Evolutionary conservation across 92 coral and sea anemone genomes (phyloP).

Genomic region (Isaurus tuberculatus): DNA sequence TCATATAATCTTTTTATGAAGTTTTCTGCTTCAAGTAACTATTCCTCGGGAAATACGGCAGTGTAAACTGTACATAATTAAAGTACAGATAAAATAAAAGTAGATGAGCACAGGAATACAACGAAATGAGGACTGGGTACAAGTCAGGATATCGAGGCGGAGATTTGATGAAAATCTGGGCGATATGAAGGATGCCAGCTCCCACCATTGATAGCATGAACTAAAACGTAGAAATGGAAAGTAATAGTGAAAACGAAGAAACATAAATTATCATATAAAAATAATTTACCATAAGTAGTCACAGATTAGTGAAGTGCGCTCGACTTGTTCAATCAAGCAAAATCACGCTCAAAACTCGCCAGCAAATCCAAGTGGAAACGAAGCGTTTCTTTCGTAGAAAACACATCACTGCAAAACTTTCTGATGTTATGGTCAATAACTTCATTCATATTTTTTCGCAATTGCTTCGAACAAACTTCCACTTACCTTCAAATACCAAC

Average conservation of each 20-base stretch:
- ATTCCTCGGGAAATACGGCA: conserved; percentile 62
- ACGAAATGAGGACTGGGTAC: conserved; percentile 90
- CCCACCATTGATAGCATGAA: conserved; percentile 77
- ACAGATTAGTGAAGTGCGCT: too few species aligned
- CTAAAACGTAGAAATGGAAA: conserved; percentile 54
- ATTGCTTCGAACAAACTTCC: too few species aligned
- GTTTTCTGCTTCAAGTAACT: conserved; percentile 47
- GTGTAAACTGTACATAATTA: conserved; percentile 77
- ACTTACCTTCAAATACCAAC: too few species aligned
- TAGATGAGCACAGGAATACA: conserved; percentile 87
- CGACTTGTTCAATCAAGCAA: too few species aligned
- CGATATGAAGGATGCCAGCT: conserved; percentile 68
- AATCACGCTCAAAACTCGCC: too few species aligned
- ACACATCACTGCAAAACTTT: too few species aligned
- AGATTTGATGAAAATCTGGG: conserved; percentile 69
- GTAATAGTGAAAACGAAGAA: neutral
- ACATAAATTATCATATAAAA: neutral
- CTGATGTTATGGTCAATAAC: too few species aligned
- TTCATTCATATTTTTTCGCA: too few species aligned
- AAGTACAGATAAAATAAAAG: conserved; percentile 76
- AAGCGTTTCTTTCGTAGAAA: too few species aligned
- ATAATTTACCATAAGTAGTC: too few species aligned
- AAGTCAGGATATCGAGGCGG: conserved; percentile 88
- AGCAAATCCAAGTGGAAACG: too few species aligned
- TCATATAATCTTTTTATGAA: neutral